A percentile compares a stretch with the other conserved stretches of the same genome.
These are phyloP conservation scores for Iselma pallidipennis DNA, from an alignment of 2,888 invertebrate species.

Conservation along the genomic window DNA sequence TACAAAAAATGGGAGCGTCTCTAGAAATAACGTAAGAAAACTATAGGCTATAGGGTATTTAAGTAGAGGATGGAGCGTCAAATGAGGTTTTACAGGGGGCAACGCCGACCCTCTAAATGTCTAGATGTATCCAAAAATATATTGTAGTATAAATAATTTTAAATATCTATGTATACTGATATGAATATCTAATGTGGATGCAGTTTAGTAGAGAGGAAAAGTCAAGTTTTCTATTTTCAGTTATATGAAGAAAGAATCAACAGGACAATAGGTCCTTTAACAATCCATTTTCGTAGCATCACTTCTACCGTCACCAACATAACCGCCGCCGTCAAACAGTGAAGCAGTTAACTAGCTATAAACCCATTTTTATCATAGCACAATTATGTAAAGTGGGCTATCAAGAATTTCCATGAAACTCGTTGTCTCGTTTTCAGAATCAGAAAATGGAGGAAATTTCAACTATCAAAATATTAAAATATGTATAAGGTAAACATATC, in stretches of 20 bases:
- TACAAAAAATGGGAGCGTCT: too few species aligned
- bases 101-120: too few species aligned
- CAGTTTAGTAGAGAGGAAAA: neutral
- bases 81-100: too few species aligned
- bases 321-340: neutral
- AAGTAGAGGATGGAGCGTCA: too few species aligned
- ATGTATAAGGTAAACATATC: too few species aligned
- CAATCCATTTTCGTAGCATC: constrained; percentile 7
- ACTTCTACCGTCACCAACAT: too few species aligned
- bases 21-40: too few species aligned
- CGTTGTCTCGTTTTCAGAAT: constrained; percentile 13
- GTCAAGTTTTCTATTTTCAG: constrained; percentile 6
- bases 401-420: constrained; percentile 23
- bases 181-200: constrained; percentile 15
- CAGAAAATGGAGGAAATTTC: neutral
- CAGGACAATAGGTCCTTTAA: constrained; percentile 17
- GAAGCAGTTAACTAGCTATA: neutral
- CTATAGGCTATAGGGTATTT: too few species aligned
- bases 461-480: neutral
- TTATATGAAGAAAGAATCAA: constrained; percentile 17
- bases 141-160: too few species aligned
- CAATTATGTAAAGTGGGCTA: constrained; percentile 25
- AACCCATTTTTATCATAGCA: constrained; percentile 21
- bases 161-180: constrained; percentile 4
- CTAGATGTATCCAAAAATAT: too few species aligned